Percentiles rank a stretch among this genome's conserved stretches.
phyloP scores from a whole-genome alignment of 2,888 invertebrate species.

The Drosophila formosana region DNA sequence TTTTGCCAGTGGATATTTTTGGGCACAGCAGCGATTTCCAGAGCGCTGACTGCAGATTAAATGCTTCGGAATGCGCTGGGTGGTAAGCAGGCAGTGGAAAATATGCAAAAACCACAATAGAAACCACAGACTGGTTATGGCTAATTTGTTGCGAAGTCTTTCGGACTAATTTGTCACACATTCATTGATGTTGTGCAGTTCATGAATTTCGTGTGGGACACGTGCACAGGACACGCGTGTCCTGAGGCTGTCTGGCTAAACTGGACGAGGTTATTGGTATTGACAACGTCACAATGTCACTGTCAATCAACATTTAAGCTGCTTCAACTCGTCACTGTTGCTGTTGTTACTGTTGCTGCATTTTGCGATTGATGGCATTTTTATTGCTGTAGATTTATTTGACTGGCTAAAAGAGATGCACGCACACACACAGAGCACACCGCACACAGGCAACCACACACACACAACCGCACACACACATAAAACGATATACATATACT shows the following conservation, averaged over 20 bases:
- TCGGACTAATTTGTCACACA: slow-evolving; percentile 48
- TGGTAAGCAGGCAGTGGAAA: slow-evolving; percentile 27
- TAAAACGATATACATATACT: slow-evolving; percentile 3
- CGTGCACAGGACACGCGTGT: slow-evolving; percentile 33
- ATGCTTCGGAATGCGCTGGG: slow-evolving; percentile 1
- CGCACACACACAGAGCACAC: slow-evolving; percentile 11
- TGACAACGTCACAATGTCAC: slow-evolving; percentile 69
- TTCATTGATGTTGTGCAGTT: slow-evolving; percentile 23
- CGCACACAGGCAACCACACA: slow-evolving; percentile 22
- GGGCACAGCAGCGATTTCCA: slow-evolving; percentile 30
- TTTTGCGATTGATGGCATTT: slow-evolving; percentile 69
- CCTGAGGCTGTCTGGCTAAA: slow-evolving; percentile 21
- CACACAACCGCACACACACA: slow-evolving; percentile 6
- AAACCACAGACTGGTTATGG: slow-evolving; percentile 40
- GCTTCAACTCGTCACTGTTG: slow-evolving; percentile 36
- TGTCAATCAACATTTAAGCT: slow-evolving; percentile 80
- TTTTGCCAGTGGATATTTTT: slow-evolving; percentile 38
- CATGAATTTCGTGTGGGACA: slow-evolving; percentile 9
- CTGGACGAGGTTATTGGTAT: slow-evolving; percentile 46
- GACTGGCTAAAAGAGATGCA: slow-evolving; percentile 50
- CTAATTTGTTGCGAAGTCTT: slow-evolving; percentile 59
- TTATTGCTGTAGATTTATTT: slow-evolving; percentile 73
- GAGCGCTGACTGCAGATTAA: slow-evolving; percentile 45
- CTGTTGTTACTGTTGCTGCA: slow-evolving; percentile 52
- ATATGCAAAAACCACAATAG: slow-evolving; percentile 42